Base-by-base conservation (phyloP, 2,113 vertebrate species). In the Daubentonia madagascariensis region DNA sequence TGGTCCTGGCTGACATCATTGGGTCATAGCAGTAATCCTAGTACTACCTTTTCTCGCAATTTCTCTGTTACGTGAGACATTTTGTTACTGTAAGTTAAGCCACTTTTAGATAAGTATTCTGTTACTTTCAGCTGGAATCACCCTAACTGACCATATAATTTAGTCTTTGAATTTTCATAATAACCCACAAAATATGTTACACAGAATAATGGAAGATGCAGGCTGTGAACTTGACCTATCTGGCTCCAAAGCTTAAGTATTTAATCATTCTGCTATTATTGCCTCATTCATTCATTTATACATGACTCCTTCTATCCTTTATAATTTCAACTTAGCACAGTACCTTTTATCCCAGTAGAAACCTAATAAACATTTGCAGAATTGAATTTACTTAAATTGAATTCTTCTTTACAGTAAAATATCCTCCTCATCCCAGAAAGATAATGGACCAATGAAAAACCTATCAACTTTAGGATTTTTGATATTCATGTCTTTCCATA, bases 381-480 rank as follows among this genome's bases (percentile, higher is more conserved):
- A 90, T 43, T 83, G 73, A 83, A 91, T 83, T 89, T 94, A 83
- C 8, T 92, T 93, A 65, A 72, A 87, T 37, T 59, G 57, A 92
- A 80, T 78, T 81, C 20, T 48, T 72, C 48, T 63, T 91, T 16
- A 87, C 10, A 68, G 32, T 65, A 18, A 89, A 86, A 59, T 30
- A 5, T 59, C 70, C 9, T 94, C 16, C n/a, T 93, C 32, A 65
- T 83, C 35, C 20, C 59, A 92, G 59, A 87, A 87, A 87, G 59
- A 88, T 59, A 95, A 79, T 61, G 25, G 45, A 73, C 8, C 61
- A 95, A 61, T 68, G 37, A 43, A 84, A 88, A 80, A 57, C 43
- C 25, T 30, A 43, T 76, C 43, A 89, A 43, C 16, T n/a, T 84
- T 76, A 79, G 40, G 43, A 76, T n/a, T 94, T 91, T 96, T 89